Percentiles rank a stretch among this genome's conserved stretches.
These are phyloP conservation scores for Antitype chi DNA, from an alignment of 2,888 invertebrate genomes.

Conservation along the genomic window DNA sequence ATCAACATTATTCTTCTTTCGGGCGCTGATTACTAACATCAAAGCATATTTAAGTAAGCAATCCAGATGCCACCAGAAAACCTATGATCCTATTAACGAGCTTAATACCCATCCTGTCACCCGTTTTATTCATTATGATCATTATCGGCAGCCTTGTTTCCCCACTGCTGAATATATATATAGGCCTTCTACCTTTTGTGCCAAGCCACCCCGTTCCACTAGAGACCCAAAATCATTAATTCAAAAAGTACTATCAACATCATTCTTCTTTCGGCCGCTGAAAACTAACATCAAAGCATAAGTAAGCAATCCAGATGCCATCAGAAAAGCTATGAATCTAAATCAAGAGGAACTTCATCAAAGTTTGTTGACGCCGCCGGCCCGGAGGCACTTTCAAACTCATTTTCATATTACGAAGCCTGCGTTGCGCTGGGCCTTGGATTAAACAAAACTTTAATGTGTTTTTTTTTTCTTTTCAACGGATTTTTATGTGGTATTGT, in stretches of 20 bases:
- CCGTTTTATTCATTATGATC: not conserved
- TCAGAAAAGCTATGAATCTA: slow-evolving; percentile 87
- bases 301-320: slow-evolving; percentile 80
- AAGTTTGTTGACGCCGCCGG: slow-evolving; percentile 79
- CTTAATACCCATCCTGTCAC: not conserved
- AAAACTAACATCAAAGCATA: slow-evolving; percentile 77
- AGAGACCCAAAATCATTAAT: not conserved
- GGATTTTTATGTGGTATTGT: slow-evolving; percentile 35
- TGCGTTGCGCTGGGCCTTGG: slow-evolving; percentile 67
- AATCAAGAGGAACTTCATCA: slow-evolving; percentile 86
- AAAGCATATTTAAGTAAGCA: slow-evolving; percentile 79
- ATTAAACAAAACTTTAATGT: slow-evolving; percentile 74
- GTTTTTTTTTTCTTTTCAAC: slow-evolving; percentile 53
- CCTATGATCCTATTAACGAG: slow-evolving; percentile 76
- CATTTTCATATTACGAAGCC: slow-evolving; percentile 83
- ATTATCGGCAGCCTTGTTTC: not conserved
- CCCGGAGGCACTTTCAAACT: slow-evolving; percentile 82
- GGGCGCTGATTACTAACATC: slow-evolving; percentile 73
- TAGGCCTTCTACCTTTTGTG: not conserved
- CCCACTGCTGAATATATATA: not conserved
- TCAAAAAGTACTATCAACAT: slow-evolving; percentile 1
- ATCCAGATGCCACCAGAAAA: slow-evolving; percentile 81
- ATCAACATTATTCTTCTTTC: slow-evolving; percentile 38
- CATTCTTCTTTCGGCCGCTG: slow-evolving; percentile 54
- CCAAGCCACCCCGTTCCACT: not conserved